A percentile compares a stretch with the other conserved stretches of the same genome.
Conservation (phyloP, 2,113 vertebrate genomes). For the Lasiurus cinereus region DNA sequence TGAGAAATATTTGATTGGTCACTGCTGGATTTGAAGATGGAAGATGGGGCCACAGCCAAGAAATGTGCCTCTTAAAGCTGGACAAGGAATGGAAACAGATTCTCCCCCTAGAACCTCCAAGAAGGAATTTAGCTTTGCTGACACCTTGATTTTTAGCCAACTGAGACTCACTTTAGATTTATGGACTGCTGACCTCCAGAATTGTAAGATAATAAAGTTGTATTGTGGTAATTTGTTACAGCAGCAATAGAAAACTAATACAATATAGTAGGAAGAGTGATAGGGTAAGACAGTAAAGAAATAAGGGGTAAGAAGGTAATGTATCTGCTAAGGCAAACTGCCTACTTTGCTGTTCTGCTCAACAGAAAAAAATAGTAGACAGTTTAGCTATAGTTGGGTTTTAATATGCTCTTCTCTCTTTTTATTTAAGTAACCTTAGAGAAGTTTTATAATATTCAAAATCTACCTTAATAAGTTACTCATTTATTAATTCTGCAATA, state of each 20-base stretch:
- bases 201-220: background rate
- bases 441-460: slow-evolving; percentile 64
- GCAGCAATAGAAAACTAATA: slow-evolving; percentile 25
- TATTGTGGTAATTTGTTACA: background rate
- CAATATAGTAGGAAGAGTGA: background rate
- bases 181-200: background rate
- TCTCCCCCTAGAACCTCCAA: background rate
- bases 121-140: background rate
- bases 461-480: slow-evolving; percentile 39
- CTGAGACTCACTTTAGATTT: background rate
- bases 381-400: background rate
- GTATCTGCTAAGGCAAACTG: slow-evolving; percentile 50
- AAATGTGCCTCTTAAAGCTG: background rate
- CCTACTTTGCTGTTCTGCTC: slow-evolving; percentile 17
- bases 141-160: slow-evolving; percentile 52
- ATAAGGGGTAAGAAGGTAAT: background rate
- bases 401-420: slow-evolving; percentile 43
- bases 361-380: slow-evolving; percentile 40
- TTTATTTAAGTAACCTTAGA: slow-evolving; percentile 47
- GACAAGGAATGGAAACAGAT: background rate
- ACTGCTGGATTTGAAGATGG: background rate
- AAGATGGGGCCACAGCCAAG: background rate
- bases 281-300: background rate
- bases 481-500: slow-evolving; percentile 46
- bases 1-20: background rate